Base-by-base conservation (phyloP, 2,797 vertebrate species). In the Champsocephalus gunnari region DNA sequence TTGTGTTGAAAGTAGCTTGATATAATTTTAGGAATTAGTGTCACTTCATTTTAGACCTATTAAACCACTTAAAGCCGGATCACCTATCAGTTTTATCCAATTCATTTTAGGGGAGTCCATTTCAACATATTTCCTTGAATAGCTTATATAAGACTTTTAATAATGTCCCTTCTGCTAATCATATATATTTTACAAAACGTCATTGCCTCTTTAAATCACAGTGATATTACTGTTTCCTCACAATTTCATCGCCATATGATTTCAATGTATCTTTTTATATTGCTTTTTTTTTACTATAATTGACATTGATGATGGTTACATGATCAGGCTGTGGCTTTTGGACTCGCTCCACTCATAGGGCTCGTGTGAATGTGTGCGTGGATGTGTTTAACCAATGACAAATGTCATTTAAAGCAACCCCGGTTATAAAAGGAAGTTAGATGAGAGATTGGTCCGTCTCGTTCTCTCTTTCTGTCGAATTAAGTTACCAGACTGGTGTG, bases 321-420 rank as follows among this genome's bases (percentile, higher is more conserved):
- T 49, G 67, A 83, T 51, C 34, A 51, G 66, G 12, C 60, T 75
- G 72, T 7, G 70, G 80, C 57, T 85, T 62, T 45, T 44, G 54
- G 71, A 55, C 10, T 55, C 51, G 28, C 5, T 70, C 47, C 69
- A 57, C 53, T 56, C 38, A 11, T 38, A 17, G 32, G 28, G 4
- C 14, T 34, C 53, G 16, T 51, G 38, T 65, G 65, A 51, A n/a
- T 60, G 43, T 55, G 62, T 45, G 65, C 41, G 43, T 48, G 48
- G 16, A 64, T 79, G 70, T 62, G 13, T 68, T 74, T 60, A 60
- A 50, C 68, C 60, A 57, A 77, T 73, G 43, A 44, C 67, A 24
- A 66, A 75, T 72, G 56, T 81, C 70, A 76, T 85, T 81, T 71
- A 60, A 57, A 70, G 60, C 50, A 51, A 68, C 51, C 54, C 24